Conservation (phyloP, 2,797 vertebrate genomes). For the Karalla daura region DNA sequence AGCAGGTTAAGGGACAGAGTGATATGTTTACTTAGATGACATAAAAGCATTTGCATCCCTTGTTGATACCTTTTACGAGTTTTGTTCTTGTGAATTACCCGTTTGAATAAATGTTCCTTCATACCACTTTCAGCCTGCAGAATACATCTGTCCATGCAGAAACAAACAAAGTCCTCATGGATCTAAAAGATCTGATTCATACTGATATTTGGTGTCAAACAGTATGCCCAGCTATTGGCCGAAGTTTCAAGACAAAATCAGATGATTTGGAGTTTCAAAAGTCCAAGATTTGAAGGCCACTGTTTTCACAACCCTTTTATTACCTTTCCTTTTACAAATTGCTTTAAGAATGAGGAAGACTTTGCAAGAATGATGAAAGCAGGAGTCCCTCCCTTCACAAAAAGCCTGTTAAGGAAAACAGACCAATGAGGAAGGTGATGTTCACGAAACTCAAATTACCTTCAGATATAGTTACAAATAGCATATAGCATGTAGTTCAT, state of each 20-base stretch:
- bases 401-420: constrained; percentile 68
- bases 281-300: background rate
- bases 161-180: background rate
- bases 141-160: background rate
- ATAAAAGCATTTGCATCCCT: background rate
- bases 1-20: background rate
- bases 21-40: background rate
- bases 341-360: constrained; percentile 83
- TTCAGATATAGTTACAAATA: too few relatives aligned
- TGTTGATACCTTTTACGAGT: background rate
- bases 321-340: constrained; percentile 87
- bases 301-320: constrained; percentile 72
- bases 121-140: background rate
- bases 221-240: background rate
- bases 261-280: background rate
- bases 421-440: too few relatives aligned
- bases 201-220: background rate
- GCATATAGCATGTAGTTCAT: too few relatives aligned
- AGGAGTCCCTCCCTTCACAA: constrained; percentile 89
- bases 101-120: background rate
- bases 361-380: constrained; percentile 88
- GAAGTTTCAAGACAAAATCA: background rate
- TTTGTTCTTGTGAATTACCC: background rate
- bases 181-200: background rate
- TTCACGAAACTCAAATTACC: too few relatives aligned